Percentiles rank a stretch among this genome's conserved stretches.
phyloP scores from a whole-genome alignment of 2,113 vertebrate species.

The Pollimyrus isidori region DNA sequence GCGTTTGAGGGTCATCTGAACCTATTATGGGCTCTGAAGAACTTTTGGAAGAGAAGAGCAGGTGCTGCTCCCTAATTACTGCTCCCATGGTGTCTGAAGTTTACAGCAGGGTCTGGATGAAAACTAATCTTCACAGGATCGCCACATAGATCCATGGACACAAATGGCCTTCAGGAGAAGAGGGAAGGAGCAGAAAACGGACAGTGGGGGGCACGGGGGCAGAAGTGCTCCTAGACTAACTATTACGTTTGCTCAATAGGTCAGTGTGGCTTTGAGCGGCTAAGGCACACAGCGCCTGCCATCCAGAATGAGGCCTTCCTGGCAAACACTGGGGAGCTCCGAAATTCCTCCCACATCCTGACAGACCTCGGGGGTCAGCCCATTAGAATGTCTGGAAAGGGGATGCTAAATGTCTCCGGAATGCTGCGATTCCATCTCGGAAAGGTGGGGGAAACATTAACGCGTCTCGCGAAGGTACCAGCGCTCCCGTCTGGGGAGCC shows the following conservation, averaged over 20 bases:
- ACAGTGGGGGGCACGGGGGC: constrained; percentile 28
- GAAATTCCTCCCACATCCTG: constrained; percentile 38
- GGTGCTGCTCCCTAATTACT: neutral
- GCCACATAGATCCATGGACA: neutral
- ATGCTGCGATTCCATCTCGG: constrained; percentile 38
- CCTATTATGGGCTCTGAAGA: neutral
- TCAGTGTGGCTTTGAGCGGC: constrained; percentile 31
- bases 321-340: constrained; percentile 45
- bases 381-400: constrained; percentile 18
- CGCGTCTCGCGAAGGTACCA: neutral
- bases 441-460: neutral
- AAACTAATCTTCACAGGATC: neutral
- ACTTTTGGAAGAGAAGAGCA: neutral
- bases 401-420: constrained; percentile 31
- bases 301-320: constrained; percentile 27
- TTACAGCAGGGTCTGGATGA: neutral
- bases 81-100: neutral
- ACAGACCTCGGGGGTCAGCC: constrained; percentile 26
- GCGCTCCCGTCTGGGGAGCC: neutral
- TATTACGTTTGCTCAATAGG: constrained; percentile 38
- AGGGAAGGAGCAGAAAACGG: neutral
- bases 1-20: neutral
- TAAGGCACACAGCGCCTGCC: constrained; percentile 34
- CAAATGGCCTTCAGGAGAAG: neutral
- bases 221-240: constrained; percentile 38